Base-by-base conservation (phyloP, 2,113 vertebrate species). In the Thermophis baileyi region DNA sequence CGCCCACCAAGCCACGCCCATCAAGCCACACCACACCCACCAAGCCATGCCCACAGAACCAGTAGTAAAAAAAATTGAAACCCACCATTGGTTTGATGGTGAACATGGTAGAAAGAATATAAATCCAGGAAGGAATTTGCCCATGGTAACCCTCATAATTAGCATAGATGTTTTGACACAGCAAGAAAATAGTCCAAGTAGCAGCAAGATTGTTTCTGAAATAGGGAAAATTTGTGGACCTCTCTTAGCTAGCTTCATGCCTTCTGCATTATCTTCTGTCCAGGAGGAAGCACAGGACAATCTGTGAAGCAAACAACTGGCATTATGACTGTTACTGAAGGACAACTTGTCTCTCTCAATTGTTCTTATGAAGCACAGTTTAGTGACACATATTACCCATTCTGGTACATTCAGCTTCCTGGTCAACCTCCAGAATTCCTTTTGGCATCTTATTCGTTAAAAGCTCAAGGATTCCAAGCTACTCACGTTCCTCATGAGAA, bases 301-400 rank as follows among this genome's bases (percentile, higher is more conserved):
- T 93, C 91, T 3, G 94, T 95, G 90, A 88, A 30, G 9, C 95
- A 96, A 89, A 91, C 91, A 4, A 55, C 93, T 87, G 93, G 55
- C 14, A 16, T 6, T 0, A 22, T 94, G 49, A 90, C 3, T 40
- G 0, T 93, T 3, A 16, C 55, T 16, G 54, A 93, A 18, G 57
- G 63, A 3, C 4, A 30, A 25, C 0, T 9, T 44, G 0, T 91
- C 35, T 14, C 40, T 30, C 87, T 96, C 24, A 51, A 50, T 57
- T 95, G 94, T 53, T 81, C 24, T 22, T 95, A 94, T 27, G 40
- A 47, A 55, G 0, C 53, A 55, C 11, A 12, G 8, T 18, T 3
- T 18, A 3, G 1, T 1, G 0, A 25, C 0, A 0, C 30, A 44
- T 4, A 7, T 14, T 57, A 6, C 81, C 10, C 27, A 30, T 86